A percentile compares a stretch with the other conserved stretches of the same genome.
Evolutionary conservation across 2,888 invertebrate genomes (phyloP).

Genomic region (Leucophora obtusa): DNA sequence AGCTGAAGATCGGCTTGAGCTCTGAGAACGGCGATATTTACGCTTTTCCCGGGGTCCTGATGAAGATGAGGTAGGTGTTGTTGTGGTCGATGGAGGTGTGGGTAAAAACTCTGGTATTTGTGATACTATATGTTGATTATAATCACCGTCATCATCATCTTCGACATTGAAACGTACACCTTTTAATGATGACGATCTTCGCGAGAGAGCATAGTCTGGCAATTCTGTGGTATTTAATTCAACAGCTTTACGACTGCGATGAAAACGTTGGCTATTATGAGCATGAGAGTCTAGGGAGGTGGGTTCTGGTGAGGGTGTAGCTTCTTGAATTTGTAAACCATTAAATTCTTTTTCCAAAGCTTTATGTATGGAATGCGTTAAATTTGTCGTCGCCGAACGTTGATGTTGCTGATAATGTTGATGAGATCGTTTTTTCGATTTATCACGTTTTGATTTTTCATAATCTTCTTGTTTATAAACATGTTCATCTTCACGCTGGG

Average conservation of each 20-base stretch:
- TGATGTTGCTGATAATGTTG: constrained; percentile 45
- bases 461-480: constrained; percentile 66
- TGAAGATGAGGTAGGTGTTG: constrained; percentile 70
- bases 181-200: constrained; percentile 72
- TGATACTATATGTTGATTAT: constrained; percentile 27
- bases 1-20: constrained; percentile 68
- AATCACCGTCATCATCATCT: constrained; percentile 39
- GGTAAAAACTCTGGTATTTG: constrained; percentile 63
- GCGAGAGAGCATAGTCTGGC: constrained; percentile 67
- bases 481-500: constrained; percentile 71
- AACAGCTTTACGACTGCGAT: constrained; percentile 61
- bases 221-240: constrained; percentile 69
- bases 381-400: constrained; percentile 67
- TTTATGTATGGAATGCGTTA: constrained; percentile 67
- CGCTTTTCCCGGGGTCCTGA: constrained; percentile 73
- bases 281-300: constrained; percentile 27
- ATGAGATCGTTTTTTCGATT: constrained; percentile 24
- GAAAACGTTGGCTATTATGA: constrained; percentile 19
- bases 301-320: constrained; percentile 65
- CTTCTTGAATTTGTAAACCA: constrained; percentile 71
- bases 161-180: constrained; percentile 72
- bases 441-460: constrained; percentile 19
- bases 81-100: constrained; percentile 69
- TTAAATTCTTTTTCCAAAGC: constrained; percentile 69
- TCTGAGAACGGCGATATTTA: constrained; percentile 75